Conservation (phyloP, 2,888 invertebrate species). For the Periphyllus acericola region DNA sequence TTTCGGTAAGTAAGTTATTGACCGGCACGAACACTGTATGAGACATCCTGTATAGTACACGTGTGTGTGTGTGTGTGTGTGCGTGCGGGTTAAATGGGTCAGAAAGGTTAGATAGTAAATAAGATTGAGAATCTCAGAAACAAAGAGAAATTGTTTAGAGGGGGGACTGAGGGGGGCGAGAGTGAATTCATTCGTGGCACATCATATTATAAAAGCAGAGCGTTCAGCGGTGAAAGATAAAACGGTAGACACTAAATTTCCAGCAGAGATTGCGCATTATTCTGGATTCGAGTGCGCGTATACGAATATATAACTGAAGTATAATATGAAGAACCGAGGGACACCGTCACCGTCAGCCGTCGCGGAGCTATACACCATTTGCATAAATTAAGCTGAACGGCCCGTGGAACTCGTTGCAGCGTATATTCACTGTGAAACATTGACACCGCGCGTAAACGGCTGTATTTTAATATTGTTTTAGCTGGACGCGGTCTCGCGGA, state of each 20-base stretch:
- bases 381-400: too few relatives aligned
- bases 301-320: neutral
- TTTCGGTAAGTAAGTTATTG: too few relatives aligned
- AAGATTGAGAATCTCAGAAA: neutral
- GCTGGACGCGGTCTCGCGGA: too few relatives aligned
- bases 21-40: too few relatives aligned
- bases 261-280: neutral
- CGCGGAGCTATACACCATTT: too few relatives aligned
- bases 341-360: too few relatives aligned
- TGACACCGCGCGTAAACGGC: too few relatives aligned
- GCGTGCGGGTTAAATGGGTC: neutral
- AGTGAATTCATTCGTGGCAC: neutral
- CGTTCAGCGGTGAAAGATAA: neutral
- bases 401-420: too few relatives aligned
- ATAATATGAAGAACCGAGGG: too few relatives aligned
- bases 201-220: neutral
- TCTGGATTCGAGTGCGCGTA: neutral
- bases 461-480: too few relatives aligned
- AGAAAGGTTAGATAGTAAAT: neutral
- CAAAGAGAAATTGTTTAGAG: neutral
- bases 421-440: too few relatives aligned
- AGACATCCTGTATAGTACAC: too few relatives aligned
- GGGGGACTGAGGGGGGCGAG: neutral
- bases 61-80: neutral
- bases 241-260: neutral